Evolutionary conservation across 2,797 vertebrate genomes (phyloP), one percentile per base, ranked within the genome.

Genomic region (Oreochromis grahami): DNA sequence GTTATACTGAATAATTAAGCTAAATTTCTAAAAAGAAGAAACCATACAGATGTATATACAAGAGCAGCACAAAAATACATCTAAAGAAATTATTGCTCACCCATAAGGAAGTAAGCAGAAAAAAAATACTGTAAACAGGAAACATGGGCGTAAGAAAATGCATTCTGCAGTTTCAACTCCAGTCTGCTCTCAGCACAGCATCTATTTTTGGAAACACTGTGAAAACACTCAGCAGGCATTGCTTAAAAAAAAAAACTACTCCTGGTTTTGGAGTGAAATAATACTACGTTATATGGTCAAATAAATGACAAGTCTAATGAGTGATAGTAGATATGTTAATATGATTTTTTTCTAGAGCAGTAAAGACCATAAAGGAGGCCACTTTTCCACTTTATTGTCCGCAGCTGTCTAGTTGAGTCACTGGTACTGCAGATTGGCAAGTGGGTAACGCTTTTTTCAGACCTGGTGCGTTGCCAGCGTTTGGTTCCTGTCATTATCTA

Each of bases 111-210:
- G 90, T 82, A 53, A 90, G 88, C 52, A 77, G 87, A 86, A 93
- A 94, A 92, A 94, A 92, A 91, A 94, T 89, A 81, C 76, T 65
- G 94, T 96, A 95, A 97, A 96, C 94, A 96, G 95, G 94, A 96
- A 96, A 91, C 87, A 85, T 91, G 94, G 93, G 92, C 91, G 93
- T 94, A 91, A 93, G 92, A 92, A 91, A 91, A 96, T 92, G 90
- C 87, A 82, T 95, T 93, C 88, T 94, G 92, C 91, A 89, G 84
- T 89, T 94, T 91, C 87, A 92, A 93, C 92, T 94, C 81, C 76
- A 85, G 93, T 79, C 90, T 91, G 88, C 93, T 89, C 85, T 90
- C 87, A 88, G 84, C 70, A 70, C 83, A 86, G 80, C 83, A 79
- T 91, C 91, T 96, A 95, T 95, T 95, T 94, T 93, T 92, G 93